phyloP scores from a whole-genome alignment of 1,140 invertebrate species.

The Cotesia typhae region DNA sequence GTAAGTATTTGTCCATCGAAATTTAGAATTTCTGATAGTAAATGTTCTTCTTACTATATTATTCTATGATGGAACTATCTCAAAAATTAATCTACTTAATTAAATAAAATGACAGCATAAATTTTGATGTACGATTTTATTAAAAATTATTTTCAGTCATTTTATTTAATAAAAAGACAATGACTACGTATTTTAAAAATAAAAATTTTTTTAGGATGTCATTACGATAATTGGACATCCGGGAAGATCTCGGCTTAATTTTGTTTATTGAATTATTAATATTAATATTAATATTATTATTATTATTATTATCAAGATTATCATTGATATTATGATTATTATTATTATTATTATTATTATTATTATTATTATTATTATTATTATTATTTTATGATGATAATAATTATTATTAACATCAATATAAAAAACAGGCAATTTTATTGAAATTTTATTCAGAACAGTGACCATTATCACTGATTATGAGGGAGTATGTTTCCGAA shows the following conservation, averaged over 20 bases:
- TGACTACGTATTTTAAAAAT: background rate
- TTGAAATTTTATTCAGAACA: constrained; percentile 13
- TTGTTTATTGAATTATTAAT: background rate
- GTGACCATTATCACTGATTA: background rate
- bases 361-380: background rate
- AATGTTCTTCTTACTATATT: too few species aligned
- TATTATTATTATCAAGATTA: background rate
- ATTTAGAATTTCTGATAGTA: too few species aligned
- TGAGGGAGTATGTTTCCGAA: background rate
- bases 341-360: background rate
- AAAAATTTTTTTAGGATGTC: background rate
- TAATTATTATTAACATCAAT: background rate
- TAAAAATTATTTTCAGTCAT: constrained; percentile 42
- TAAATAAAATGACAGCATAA: too few species aligned
- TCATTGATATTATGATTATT: background rate
- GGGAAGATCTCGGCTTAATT: constrained; percentile 14
- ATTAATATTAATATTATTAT: background rate
- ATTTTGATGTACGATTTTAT: constrained; percentile 35
- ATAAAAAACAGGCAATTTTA: constrained; percentile 11
- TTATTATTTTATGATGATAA: background rate
- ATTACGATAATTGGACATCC: background rate
- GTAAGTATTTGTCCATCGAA: too few species aligned
- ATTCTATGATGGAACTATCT: background rate
- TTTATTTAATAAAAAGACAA: too few species aligned
- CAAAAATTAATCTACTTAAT: background rate